Evolutionary conservation across 1,140 invertebrate genomes (phyloP), one percentile per base, ranked within the genome.

Genomic region (Schlechtendalia chinensis): DNA sequence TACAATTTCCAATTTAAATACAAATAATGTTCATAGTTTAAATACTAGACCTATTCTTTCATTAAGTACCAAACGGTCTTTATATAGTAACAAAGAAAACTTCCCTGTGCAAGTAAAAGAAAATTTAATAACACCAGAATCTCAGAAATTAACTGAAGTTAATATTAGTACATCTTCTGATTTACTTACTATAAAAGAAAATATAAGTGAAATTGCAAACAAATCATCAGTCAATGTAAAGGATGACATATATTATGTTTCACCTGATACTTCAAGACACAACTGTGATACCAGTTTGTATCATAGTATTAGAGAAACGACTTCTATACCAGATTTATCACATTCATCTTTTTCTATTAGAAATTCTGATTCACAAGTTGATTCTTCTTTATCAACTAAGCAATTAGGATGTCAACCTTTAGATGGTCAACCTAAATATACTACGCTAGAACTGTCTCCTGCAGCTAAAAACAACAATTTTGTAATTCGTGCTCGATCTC

Each of bases 261-360:
- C 75, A 47, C 75, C 75, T 63, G 75, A 79, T 63, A 79, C 75
- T 27, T 79, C 75, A 11, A 79, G 11, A 27, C 61, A 63, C 17
- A 79, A 79, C 14, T 50, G 63, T 53, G 75, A 79, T 63, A 79
- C 75, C 24, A 79, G 75, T 63, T 79, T 79, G 17, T 79, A 79
- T 79, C 75, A 79, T 50, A 79, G 75, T 79, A 47, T 79, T 8
- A 79, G 75, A 79, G 75, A 79, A 63, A 63, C 58, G 24, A 79
- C 29, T 61, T 39, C 16, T 10, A 8, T 72, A 12, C 75, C 75
- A 47, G n/a, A 79, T 27, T 29, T 58, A 61, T 63, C 58, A 61
- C 53, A 61, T 63, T 79, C 19, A 54, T 79, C 39, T 17, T 61
- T 79, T 22, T 59, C 56, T 53, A 27, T 19, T 8, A 61, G 4